Percentiles rank a stretch among this genome's conserved stretches.
phyloP scores from a whole-genome alignment of 2,113 vertebrate species.

The Coptodon rendalli region DNA sequence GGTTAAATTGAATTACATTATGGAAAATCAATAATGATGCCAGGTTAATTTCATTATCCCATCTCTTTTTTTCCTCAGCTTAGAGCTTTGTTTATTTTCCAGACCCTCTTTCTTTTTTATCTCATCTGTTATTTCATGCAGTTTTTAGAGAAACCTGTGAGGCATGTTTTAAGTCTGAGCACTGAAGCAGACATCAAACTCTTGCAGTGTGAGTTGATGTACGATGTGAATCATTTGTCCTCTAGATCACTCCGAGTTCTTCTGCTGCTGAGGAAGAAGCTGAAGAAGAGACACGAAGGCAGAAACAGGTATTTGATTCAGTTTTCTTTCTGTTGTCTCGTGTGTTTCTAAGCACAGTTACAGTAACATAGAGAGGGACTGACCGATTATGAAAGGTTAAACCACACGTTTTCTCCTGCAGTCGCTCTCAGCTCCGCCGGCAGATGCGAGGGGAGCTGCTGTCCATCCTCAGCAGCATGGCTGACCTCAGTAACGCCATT shows the following conservation, averaged over 20 bases:
- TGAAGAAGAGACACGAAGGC: slow-evolving; percentile 3
- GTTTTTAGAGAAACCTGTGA: not conserved
- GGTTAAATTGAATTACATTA: not conserved
- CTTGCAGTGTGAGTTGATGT: not conserved
- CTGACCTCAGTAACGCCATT: slow-evolving; percentile 84
- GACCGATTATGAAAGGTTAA: not conserved
- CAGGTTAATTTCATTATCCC: not conserved
- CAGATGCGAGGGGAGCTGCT: slow-evolving; percentile 71
- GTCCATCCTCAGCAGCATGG: slow-evolving; percentile 70
- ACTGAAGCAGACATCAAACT: not conserved
- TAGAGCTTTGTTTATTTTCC: not conserved
- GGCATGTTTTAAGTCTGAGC: not conserved
- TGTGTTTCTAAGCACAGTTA: not conserved
- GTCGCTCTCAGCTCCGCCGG: slow-evolving; percentile 26
- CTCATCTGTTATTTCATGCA: not conserved
- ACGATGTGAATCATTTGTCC: not conserved
- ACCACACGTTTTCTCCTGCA: not conserved
- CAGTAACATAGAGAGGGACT: not conserved
- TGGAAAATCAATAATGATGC: not conserved
- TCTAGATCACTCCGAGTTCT: slow-evolving; percentile 69
- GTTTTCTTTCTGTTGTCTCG: not conserved
- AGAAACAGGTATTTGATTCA: slow-evolving; percentile 39
- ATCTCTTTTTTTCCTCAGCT: not conserved
- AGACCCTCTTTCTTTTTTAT: not conserved
- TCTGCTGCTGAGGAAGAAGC: slow-evolving; percentile 59